Base-by-base conservation (phyloP, 2,888 invertebrate genomes). In the Gandaritis pyraliata region DNA sequence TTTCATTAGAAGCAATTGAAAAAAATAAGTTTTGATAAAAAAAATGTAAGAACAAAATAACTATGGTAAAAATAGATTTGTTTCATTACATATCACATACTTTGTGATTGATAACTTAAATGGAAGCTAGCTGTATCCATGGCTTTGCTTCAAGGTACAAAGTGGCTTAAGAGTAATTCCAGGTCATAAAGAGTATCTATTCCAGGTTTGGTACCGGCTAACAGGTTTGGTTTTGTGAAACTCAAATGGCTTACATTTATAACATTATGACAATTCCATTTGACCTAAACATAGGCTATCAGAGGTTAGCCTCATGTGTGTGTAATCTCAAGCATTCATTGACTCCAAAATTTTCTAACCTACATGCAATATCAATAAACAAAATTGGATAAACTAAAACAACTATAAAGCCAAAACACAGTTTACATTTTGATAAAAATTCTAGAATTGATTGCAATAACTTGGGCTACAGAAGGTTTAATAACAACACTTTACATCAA, bases 251-350 rank as follows among this genome's bases (percentile, higher is more conserved):
- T 47, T 36, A n/a, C 47, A 45, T 45, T 43, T 49, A 50, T 50
- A 36, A 6, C 30, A 36, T 49, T 33, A n/a, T n/a, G 45, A 13
- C 36, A 51, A 46, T 58, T 55, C 54, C 41, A 49, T 45, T 61
- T 64, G 58, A 61, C 52, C 59, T 10, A 53, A 29, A 50, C 41
- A 38, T 45, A 51, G 54, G 65, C 56, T 66, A 66, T 66, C 64
- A 52, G n/a, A 48, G 52, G 46, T 54, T 47, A 48, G 16, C 47
- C 39, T 52, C 41, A 49, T 61, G 46, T 36, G 41, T 36, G 41
- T 54, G 36, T 49, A 43, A 41, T 51, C 23, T 56, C 45, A 46
- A 46, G n/a, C 36, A 48, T 52, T 49, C 41, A 57, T 29, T 30
- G 51, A 52, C 52, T 59, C 15, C 54, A 51, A 51, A 53, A 30